Percentiles rank a stretch among this genome's conserved stretches.
These are phyloP conservation scores for Lochmaea crataegi DNA, from an alignment of 2,888 invertebrate species.

Conservation along the genomic window DNA sequence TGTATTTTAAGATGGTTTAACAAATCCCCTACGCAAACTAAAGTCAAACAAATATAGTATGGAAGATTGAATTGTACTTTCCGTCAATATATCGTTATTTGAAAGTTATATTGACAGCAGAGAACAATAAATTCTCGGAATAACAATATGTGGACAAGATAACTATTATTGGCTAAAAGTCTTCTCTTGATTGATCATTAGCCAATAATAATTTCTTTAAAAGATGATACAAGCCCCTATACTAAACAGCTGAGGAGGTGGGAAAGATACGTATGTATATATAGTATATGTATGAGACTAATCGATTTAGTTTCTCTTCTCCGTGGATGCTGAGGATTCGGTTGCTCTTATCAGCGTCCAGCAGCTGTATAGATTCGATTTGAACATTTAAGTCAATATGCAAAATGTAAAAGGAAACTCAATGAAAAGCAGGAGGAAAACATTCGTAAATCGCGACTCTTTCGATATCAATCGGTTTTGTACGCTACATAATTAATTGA, in stretches of 20 bases:
- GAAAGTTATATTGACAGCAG: too few species aligned
- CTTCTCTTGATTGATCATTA: too few species aligned
- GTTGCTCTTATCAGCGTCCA: conserved; percentile 60
- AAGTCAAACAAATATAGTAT: conserved; percentile 28
- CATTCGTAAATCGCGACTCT: neutral
- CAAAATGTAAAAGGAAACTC: conserved; percentile 38
- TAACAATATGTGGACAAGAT: too few species aligned
- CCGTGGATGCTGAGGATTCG: conserved; percentile 50
- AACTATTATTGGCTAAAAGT: too few species aligned
- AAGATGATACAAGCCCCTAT: too few species aligned
- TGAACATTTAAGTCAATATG: conserved; percentile 45
- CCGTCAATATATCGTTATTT: too few species aligned
- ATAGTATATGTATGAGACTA: conserved; percentile 50
- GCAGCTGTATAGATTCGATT: conserved; percentile 54
- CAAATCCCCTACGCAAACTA: conserved; percentile 51
- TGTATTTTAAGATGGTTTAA: conserved; percentile 51
- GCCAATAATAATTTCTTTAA: too few species aligned
- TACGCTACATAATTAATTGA: too few species aligned
- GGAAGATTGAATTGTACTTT: conserved; percentile 7
- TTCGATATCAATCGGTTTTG: neutral
- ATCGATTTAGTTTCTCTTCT: conserved; percentile 51
- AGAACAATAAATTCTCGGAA: too few species aligned
- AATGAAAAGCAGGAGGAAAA: neutral
- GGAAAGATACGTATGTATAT: conserved; percentile 37
- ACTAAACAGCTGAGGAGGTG: conserved; percentile 11